These are phyloP conservation scores for Sebastes vulpes DNA, from an alignment of 2,797 vertebrate genomes.

Conservation along the genomic window DNA sequence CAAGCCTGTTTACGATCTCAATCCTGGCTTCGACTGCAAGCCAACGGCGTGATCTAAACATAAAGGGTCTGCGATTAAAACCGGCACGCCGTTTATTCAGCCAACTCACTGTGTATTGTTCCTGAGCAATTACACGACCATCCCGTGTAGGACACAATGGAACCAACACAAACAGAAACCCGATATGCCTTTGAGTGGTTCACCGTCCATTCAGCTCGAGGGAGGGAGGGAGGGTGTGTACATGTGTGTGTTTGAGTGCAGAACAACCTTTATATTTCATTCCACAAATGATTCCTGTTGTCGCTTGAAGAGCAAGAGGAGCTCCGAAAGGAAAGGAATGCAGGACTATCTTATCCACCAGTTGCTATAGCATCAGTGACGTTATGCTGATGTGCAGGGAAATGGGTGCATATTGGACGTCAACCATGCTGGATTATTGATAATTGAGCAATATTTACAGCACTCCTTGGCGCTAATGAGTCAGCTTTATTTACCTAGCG, in stretches of 20 bases:
- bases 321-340: conserved; percentile 59
- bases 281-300: conserved; percentile 10
- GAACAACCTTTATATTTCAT: conserved; percentile 20
- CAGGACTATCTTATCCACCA: conserved; percentile 57
- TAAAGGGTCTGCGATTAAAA: conserved; percentile 24
- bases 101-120: conserved; percentile 57
- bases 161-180: conserved; percentile 69
- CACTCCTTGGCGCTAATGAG: conserved; percentile 64
- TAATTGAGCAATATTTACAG: conserved; percentile 77
- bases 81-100: conserved; percentile 13
- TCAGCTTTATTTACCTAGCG: conserved; percentile 70
- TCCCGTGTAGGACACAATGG: conserved; percentile 54
- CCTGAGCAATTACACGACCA: conserved; percentile 45
- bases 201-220: conserved; percentile 40
- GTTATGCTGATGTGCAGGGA: conserved; percentile 57
- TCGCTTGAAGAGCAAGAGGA: not conserved
- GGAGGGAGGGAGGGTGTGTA: not conserved
- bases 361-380: conserved; percentile 42
- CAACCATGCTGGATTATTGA: conserved; percentile 68
- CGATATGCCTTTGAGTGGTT: conserved; percentile 44
- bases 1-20: conserved; percentile 11
- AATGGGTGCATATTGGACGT: conserved; percentile 42
- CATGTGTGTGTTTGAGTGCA: not conserved
- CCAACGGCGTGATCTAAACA: conserved; percentile 27
- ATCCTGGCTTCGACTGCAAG: not conserved